These are phyloP conservation scores for Dasysyrphus tricinctus DNA, from an alignment of 2,888 invertebrate species.

Conservation along the genomic window DNA sequence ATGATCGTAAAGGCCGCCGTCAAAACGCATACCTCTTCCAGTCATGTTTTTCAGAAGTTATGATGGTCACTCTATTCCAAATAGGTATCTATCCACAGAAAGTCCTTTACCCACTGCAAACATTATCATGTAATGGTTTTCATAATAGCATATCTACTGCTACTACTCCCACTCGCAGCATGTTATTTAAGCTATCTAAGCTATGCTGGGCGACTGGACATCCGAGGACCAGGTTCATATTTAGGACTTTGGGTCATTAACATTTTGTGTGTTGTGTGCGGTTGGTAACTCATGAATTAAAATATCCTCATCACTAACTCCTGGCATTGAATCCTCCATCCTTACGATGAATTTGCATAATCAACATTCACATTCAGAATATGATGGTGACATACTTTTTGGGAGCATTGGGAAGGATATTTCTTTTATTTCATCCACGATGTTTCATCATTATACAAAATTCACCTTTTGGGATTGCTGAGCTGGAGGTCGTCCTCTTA, in stretches of 20 bases:
- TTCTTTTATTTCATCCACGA: not conserved
- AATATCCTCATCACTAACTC: constrained; percentile 49
- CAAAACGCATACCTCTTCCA: too few relatives aligned
- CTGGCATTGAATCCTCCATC: constrained; percentile 25
- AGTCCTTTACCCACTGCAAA: constrained; percentile 38
- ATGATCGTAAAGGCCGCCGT: too few relatives aligned
- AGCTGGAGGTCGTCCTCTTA: constrained; percentile 36
- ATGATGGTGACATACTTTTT: constrained; percentile 63
- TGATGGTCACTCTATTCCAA: constrained; percentile 10
- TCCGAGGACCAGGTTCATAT: constrained; percentile 2
- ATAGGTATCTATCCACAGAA: not conserved
- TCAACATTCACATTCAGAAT: constrained; percentile 37
- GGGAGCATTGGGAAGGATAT: constrained; percentile 23
- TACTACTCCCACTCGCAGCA: constrained; percentile 28
- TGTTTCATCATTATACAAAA: constrained; percentile 46
- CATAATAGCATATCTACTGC: constrained; percentile 9
- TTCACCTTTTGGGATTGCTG: constrained; percentile 46
- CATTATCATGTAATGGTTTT: constrained; percentile 49
- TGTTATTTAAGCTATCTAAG: constrained; percentile 54
- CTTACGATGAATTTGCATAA: constrained; percentile 49
- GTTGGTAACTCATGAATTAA: constrained; percentile 22
- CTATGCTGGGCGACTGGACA: constrained; percentile 25
- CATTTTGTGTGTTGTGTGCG: constrained; percentile 14
- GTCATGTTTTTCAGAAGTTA: not conserved
- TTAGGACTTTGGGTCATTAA: constrained; percentile 41